Evolutionary conservation across 2,888 invertebrate genomes (phyloP).

Genomic region (Physocephala rufipes): DNA sequence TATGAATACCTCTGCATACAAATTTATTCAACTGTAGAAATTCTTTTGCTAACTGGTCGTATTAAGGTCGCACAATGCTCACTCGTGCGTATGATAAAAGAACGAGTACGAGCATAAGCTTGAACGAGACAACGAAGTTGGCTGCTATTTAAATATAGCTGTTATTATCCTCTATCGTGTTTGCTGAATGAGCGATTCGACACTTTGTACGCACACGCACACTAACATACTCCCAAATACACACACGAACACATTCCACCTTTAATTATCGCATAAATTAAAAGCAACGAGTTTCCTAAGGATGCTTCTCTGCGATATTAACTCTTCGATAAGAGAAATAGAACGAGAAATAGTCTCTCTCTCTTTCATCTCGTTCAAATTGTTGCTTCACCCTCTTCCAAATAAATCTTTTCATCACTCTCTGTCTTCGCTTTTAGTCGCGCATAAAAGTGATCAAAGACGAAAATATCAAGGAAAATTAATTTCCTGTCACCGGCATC

Average conservation of each 20-base stretch:
- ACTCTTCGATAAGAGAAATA: background rate
- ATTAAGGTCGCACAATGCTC: conserved; percentile 27
- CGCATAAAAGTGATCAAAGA: no score
- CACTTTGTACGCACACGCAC: background rate
- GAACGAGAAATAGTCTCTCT: background rate
- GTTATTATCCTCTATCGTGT: conserved; percentile 1
- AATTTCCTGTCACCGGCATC: no score
- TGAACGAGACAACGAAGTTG: background rate
- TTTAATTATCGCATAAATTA: conserved; percentile 25
- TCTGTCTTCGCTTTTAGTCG: background rate
- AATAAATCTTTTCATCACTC: background rate
- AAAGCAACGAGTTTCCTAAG: background rate
- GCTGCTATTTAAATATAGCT: conserved; percentile 10
- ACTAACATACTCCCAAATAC: background rate
- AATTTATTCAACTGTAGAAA: no score
- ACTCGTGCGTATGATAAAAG: background rate
- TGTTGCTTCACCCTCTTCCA: background rate
- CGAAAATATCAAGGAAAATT: no score
- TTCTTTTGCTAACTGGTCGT: conserved; percentile 27
- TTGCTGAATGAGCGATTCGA: background rate
- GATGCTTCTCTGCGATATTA: background rate
- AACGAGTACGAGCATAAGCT: no score
- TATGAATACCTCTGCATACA: conserved; percentile 11
- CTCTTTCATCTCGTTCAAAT: background rate
- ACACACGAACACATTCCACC: conserved; percentile 21